Conservation (phyloP, 2,113 vertebrate genomes). For the Ochotona curzoniae region DNA sequence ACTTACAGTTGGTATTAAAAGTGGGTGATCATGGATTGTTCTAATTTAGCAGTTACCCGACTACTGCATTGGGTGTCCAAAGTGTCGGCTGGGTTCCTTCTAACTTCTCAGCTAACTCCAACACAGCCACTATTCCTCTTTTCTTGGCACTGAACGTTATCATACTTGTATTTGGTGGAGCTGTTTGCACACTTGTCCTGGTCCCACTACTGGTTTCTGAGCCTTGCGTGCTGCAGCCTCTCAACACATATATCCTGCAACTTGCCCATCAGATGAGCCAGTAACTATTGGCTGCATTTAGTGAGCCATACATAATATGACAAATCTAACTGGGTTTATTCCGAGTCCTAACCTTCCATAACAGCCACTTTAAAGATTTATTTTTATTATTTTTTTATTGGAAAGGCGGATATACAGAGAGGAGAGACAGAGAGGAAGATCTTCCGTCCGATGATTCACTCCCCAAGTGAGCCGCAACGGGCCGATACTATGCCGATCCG, state of each 20-base stretch:
- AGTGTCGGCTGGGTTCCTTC: not conserved
- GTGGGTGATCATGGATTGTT: not conserved
- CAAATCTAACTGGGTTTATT: slow-evolving; percentile 7
- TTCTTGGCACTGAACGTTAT: not conserved
- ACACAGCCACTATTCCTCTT: not conserved
- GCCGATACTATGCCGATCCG: no score
- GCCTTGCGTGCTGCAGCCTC: not conserved
- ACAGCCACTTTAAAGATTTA: slow-evolving; percentile 37
- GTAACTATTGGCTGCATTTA: not conserved
- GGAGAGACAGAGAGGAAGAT: no score
- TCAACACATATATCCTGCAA: not conserved
- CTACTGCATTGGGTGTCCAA: not conserved
- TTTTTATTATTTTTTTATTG: no score
- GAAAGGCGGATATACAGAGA: no score
- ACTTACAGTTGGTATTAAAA: not conserved
- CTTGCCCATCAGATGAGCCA: not conserved
- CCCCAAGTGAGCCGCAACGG: no score
- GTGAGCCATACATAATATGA: not conserved
- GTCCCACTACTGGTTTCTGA: not conserved
- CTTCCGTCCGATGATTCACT: no score
- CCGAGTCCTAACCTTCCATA: not conserved
- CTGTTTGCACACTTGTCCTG: not conserved
- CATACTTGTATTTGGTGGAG: not conserved
- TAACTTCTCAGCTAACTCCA: slow-evolving; percentile 27
- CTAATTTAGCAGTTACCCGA: not conserved